These are phyloP conservation scores for Caenorhabditis becei DNA, from an alignment of 2,888 invertebrate species.

Conservation along the genomic window DNA sequence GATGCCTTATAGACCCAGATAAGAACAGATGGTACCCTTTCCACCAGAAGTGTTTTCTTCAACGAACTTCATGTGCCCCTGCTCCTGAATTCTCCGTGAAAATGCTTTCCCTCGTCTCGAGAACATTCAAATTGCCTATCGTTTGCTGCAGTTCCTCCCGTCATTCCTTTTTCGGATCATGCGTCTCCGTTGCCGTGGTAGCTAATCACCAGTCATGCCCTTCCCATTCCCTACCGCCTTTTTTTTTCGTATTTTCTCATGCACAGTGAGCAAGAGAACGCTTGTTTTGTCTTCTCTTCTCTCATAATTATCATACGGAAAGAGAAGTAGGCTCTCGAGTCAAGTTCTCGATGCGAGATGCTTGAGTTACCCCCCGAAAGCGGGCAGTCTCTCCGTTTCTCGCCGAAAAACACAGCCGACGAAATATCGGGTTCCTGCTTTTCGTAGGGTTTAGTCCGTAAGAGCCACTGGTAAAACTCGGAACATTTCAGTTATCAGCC, in stretches of 20 bases:
- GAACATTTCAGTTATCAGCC: no score
- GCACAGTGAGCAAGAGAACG: not conserved
- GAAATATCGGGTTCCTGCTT: conserved; percentile 28
- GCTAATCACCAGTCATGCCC: conserved; percentile 22
- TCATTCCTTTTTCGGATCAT: not conserved
- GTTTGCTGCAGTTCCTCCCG: not conserved
- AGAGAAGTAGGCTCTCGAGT: conserved; percentile 24
- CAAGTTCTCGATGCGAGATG: conserved; percentile 21
- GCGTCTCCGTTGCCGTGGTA: conserved; percentile 19
- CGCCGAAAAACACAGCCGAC: not conserved
- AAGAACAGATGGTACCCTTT: no score
- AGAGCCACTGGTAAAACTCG: no score
- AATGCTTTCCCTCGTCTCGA: not conserved
- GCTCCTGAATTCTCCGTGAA: not conserved
- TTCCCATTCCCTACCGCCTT: conserved; percentile 1
- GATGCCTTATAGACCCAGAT: no score
- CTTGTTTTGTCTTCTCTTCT: not conserved
- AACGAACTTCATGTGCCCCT: no score
- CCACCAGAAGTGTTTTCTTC: no score
- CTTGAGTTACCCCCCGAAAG: conserved; percentile 13
- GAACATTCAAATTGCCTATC: conserved; percentile 6
- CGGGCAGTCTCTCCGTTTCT: not conserved
- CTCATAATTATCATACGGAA: not conserved
- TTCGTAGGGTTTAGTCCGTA: no score
- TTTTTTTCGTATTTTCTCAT: not conserved